Evolutionary conservation across 2,797 vertebrate species (phyloP).

Genomic region (Avahi laniger): DNA sequence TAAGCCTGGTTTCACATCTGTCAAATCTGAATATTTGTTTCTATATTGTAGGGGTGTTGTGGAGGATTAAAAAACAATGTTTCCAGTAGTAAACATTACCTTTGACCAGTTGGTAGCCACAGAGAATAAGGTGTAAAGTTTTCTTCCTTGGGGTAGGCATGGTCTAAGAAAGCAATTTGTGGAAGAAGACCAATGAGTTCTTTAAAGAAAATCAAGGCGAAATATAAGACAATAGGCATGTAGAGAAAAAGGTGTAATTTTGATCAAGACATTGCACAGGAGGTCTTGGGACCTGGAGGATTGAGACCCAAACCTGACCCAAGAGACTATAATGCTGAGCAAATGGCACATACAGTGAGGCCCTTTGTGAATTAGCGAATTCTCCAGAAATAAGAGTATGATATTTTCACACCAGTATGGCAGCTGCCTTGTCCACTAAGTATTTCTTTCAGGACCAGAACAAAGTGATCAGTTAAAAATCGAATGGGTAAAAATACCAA

Average conservation of each 20-base stretch:
- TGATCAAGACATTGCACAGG: not conserved
- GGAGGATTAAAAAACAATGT: not conserved
- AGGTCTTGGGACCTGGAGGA: not conserved
- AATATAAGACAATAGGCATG: not conserved
- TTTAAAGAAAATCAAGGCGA: not conserved
- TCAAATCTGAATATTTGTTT: not conserved
- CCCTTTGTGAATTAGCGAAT: not conserved
- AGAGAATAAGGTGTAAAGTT: not conserved
- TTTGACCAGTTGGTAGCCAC: not conserved
- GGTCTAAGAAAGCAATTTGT: not conserved
- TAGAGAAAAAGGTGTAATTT: not conserved
- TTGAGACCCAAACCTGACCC: not conserved
- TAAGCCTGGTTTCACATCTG: not conserved
- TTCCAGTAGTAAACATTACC: not conserved
- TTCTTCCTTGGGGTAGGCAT: not conserved
- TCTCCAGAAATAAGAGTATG: not conserved
- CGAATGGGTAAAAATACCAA: not conserved
- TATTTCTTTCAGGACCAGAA: constrained; percentile 32
- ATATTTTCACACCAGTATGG: not conserved
- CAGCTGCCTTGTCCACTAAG: not conserved
- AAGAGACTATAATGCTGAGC: not conserved
- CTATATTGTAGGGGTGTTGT: not conserved
- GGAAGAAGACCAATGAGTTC: not conserved
- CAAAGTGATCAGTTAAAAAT: constrained; percentile 18
- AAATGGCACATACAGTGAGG: not conserved